phyloP scores from a whole-genome alignment of 2,888 invertebrate species.

The Ctenicera cuprea region DNA sequence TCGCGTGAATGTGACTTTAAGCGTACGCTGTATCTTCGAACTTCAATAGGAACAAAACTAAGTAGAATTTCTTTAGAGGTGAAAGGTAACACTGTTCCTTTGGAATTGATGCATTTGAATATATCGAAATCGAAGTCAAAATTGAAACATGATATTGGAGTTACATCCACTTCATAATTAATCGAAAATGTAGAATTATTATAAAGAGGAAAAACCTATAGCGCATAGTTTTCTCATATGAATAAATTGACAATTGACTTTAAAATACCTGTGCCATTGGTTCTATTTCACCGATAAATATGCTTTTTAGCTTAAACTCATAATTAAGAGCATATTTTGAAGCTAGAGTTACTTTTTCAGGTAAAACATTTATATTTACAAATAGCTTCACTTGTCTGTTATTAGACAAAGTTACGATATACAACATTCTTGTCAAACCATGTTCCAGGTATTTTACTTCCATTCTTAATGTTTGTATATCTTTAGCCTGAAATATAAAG shows the following conservation, averaged over 20 bases:
- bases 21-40: conserved; percentile 65
- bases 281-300: conserved; percentile 66
- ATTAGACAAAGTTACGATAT: conserved; percentile 67
- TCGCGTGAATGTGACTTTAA: neutral
- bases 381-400: conserved; percentile 63
- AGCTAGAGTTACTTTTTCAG: conserved; percentile 51
- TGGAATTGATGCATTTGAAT: conserved; percentile 67
- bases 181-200: conserved; percentile 66
- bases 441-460: conserved; percentile 64
- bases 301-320: conserved; percentile 60
- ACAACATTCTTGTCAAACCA: conserved; percentile 66
- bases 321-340: conserved; percentile 57
- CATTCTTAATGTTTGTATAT: conserved; percentile 63
- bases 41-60: conserved; percentile 70
- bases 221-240: neutral
- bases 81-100: conserved; percentile 62
- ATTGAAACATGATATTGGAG: conserved; percentile 62
- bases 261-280: conserved; percentile 55
- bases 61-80: conserved; percentile 66
- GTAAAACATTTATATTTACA: conserved; percentile 63
- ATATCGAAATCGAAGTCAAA: conserved; percentile 64
- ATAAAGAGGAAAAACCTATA: conserved; percentile 69
- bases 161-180: conserved; percentile 62
- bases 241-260: neutral
- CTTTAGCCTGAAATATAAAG: conserved; percentile 55